These are phyloP conservation scores for Oryzias melastigma DNA, from an alignment of 2,113 vertebrate genomes.

Conservation along the genomic window DNA sequence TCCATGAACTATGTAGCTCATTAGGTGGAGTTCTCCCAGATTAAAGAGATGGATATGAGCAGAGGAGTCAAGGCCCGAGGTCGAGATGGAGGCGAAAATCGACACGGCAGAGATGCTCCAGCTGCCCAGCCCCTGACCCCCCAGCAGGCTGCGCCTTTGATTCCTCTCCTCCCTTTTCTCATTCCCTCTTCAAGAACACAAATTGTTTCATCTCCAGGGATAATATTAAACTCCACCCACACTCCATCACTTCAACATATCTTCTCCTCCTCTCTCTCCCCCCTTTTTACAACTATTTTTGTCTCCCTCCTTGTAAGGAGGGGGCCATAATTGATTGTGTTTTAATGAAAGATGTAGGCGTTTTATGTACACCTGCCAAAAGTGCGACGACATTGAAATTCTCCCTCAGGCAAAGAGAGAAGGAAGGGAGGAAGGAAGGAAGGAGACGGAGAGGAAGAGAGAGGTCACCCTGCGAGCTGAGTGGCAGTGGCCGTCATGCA, in stretches of 20 bases:
- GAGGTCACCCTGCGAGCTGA: slow-evolving; percentile 82
- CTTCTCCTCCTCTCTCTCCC: slow-evolving; percentile 65
- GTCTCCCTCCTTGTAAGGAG: slow-evolving; percentile 44
- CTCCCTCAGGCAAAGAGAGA: slow-evolving; percentile 75
- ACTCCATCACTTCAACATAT: slow-evolving; percentile 84
- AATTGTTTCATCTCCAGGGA: slow-evolving; percentile 82
- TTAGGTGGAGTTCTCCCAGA: slow-evolving; percentile 68
- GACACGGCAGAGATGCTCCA: slow-evolving; percentile 82
- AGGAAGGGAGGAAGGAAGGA: slow-evolving; percentile 30
- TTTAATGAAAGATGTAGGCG: slow-evolving; percentile 66
- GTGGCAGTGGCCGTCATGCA: slow-evolving; percentile 79
- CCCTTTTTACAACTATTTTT: slow-evolving; percentile 35
- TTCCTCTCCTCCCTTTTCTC: slow-evolving; percentile 86
- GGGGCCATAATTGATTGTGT: slow-evolving; percentile 68
- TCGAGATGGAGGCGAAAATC: slow-evolving; percentile 66
- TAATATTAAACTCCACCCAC: slow-evolving; percentile 84
- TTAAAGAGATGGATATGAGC: slow-evolving; percentile 74
- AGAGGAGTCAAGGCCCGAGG: slow-evolving; percentile 64
- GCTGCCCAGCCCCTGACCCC: slow-evolving; percentile 90
- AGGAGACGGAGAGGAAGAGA: slow-evolving; percentile 57
- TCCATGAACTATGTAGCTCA: slow-evolving; percentile 62
- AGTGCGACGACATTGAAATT: slow-evolving; percentile 73
- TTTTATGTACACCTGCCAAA: slow-evolving; percentile 77
- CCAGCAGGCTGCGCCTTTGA: slow-evolving; percentile 93
- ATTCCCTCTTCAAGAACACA: slow-evolving; percentile 92